These are phyloP conservation scores for Xenopus tropicalis DNA, from an alignment of 2,113 vertebrate genomes.

Conservation along the genomic window DNA sequence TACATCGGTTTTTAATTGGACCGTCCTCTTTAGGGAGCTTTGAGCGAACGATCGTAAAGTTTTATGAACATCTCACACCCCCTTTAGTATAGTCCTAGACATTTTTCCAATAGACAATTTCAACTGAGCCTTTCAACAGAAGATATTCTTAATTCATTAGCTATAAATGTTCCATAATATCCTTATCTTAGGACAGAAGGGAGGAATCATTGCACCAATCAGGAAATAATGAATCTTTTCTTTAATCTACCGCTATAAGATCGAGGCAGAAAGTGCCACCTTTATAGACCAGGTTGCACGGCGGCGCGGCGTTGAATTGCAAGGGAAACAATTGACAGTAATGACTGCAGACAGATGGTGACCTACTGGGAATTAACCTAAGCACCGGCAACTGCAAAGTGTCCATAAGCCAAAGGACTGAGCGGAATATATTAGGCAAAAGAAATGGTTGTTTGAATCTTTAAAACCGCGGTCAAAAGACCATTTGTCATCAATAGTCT, in stretches of 20 bases:
- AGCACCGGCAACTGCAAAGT: constrained; percentile 21
- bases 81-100: no score
- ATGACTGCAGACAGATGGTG: constrained; percentile 45
- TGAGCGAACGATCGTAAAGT: no score
- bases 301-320: constrained; percentile 23
- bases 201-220: no score
- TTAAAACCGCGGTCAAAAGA: not conserved
- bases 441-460: constrained; percentile 9
- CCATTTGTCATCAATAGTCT: constrained; percentile 16
- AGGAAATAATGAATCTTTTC: not conserved
- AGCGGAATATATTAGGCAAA: constrained; percentile 30
- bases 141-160: not conserved
- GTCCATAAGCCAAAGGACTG: constrained; percentile 35
- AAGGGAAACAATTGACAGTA: constrained; percentile 44
- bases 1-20: no score
- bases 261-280: not conserved
- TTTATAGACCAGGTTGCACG: constrained; percentile 25
- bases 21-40: no score
- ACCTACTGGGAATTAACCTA: constrained; percentile 16
- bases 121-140: no score
- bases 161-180: not conserved
- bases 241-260: not conserved
- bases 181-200: not conserved
- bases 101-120: no score
- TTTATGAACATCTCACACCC: no score